These are phyloP conservation scores for Teleogryllus occipitalis DNA, from an alignment of 1,140 invertebrate genomes.

Conservation along the genomic window DNA sequence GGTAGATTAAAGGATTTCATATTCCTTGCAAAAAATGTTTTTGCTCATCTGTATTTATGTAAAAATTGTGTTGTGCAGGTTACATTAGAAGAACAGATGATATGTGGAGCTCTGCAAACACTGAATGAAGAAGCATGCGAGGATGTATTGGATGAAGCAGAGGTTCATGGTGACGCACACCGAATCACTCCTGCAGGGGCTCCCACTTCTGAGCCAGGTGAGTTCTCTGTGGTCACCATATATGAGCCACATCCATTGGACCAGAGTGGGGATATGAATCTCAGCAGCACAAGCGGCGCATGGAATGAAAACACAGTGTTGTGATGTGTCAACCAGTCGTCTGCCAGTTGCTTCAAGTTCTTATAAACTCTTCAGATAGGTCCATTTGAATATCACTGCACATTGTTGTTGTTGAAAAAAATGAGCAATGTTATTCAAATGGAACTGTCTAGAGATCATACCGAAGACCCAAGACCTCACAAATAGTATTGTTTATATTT, in stretches of 20 bases:
- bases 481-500: not conserved
- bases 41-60: too few relatives aligned
- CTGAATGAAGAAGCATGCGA: slow-evolving; percentile 86
- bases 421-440: slow-evolving; percentile 1
- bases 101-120: slow-evolving; percentile 82
- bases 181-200: not conserved
- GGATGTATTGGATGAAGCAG: slow-evolving; percentile 60
- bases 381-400: not conserved
- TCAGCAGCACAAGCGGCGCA: not conserved
- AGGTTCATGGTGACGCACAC: slow-evolving; percentile 25
- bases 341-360: too few relatives aligned
- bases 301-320: not conserved
- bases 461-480: not conserved
- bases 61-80: slow-evolving; percentile 48
- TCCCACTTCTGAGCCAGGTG: slow-evolving; percentile 13
- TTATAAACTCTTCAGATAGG: not conserved
- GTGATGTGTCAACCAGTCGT: not conserved
- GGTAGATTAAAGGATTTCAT: too few relatives aligned
- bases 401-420: not conserved
- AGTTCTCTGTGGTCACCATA: slow-evolving; percentile 15
- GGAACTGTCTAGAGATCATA: not conserved
- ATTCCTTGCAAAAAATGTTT: too few relatives aligned
- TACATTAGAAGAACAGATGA: slow-evolving; percentile 88
- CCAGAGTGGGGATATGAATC: not conserved
- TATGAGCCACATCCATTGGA: not conserved